Conservation (phyloP, 1,140 invertebrate species). For the Oncopeltus fasciatus region DNA sequence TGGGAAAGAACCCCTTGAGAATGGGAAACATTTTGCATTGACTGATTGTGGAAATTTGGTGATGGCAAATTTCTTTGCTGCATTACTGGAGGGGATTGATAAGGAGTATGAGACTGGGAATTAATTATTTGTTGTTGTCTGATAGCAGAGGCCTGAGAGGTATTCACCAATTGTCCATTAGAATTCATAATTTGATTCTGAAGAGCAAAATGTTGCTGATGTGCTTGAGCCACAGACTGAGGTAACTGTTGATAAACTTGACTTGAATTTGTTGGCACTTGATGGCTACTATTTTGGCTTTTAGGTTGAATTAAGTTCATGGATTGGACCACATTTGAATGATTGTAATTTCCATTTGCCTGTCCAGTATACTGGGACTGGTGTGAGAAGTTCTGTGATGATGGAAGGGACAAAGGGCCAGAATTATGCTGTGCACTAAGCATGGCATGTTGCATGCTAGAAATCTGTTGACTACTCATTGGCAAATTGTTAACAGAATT, state of each 20-base stretch:
- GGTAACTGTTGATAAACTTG: constrained; percentile 3
- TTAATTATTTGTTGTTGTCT: background rate
- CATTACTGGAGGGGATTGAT: background rate
- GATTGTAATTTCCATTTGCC: background rate
- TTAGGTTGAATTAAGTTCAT: background rate
- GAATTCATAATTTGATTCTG: background rate
- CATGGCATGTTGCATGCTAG: background rate
- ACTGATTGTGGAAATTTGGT: background rate
- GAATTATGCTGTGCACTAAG: background rate
- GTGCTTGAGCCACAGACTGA: background rate
- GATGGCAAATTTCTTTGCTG: constrained; percentile 1
- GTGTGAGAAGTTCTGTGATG: background rate
- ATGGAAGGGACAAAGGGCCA: background rate
- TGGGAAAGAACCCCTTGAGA: background rate
- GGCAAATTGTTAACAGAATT: background rate
- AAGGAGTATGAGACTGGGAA: background rate
- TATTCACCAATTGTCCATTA: background rate
- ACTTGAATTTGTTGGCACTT: background rate
- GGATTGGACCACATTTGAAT: background rate
- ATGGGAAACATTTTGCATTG: background rate
- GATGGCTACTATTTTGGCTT: background rate
- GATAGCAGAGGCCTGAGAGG: background rate
- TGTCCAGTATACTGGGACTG: background rate
- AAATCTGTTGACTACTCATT: background rate
- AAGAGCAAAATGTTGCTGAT: background rate